Percentiles rank a stretch among this genome's conserved stretches.
Evolutionary conservation across 2,888 invertebrate species (phyloP).

Genomic region (Vanessa cardui): DNA sequence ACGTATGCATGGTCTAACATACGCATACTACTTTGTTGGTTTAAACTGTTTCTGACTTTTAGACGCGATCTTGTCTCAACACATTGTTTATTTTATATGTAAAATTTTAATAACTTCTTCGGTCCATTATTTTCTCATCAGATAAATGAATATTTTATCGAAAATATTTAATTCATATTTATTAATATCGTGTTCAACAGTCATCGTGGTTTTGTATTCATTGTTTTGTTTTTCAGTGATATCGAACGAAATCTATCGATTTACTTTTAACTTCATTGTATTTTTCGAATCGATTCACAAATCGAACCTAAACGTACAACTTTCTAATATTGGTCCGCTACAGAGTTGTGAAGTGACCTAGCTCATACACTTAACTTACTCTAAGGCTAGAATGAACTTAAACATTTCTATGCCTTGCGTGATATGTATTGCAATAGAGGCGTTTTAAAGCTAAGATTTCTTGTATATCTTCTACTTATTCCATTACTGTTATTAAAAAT

Average conservation of each 20-base stretch:
- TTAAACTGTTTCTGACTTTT: conserved; percentile 28
- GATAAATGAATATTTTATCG: not conserved
- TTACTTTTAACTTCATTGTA: not conserved
- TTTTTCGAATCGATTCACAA: conserved; percentile 42
- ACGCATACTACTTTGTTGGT: conserved; percentile 63
- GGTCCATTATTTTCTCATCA: not conserved
- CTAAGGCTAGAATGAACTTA: conserved; percentile 78
- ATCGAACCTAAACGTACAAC: conserved; percentile 75
- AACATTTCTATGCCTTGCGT: conserved; percentile 78
- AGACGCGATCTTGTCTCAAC: not conserved
- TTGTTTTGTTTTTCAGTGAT: not conserved
- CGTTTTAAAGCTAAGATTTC: conserved; percentile 71
- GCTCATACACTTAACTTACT: conserved; percentile 65
- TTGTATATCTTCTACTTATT: conserved; percentile 36
- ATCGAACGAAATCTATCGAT: not conserved
- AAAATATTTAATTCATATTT: no score
- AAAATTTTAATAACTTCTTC: not conserved
- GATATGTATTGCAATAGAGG: conserved; percentile 81
- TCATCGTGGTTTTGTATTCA: not conserved
- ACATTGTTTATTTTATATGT: not conserved
- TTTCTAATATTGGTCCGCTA: conserved; percentile 84
- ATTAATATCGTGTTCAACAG: no score
- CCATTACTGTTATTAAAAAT: conserved; percentile 26
- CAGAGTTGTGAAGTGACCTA: conserved; percentile 80
- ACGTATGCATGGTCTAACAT: conserved; percentile 67